Conservation (phyloP, 2,797 vertebrate species). For the Tokudaia muenninki region DNA sequence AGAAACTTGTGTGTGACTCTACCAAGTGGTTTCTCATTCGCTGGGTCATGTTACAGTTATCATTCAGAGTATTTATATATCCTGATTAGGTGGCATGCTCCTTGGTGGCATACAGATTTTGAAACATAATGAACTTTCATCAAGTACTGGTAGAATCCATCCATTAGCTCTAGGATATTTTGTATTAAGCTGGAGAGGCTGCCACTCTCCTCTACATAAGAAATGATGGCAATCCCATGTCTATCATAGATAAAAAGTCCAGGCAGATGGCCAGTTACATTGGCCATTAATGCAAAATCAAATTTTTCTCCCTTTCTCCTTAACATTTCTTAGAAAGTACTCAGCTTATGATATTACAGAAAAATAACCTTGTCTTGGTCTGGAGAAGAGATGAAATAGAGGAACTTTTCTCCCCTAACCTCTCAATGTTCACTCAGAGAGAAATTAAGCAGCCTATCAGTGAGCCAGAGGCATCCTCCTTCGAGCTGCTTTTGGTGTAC, state of each 20-base stretch:
- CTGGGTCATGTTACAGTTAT: neutral
- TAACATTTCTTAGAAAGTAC: constrained; percentile 8
- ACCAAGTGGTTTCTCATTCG: neutral
- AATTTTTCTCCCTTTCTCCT: neutral
- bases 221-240: neutral
- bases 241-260: neutral
- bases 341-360: neutral
- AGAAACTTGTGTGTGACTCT: neutral
- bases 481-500: neutral
- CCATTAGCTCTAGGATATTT: neutral
- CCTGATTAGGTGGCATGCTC: neutral
- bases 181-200: neutral
- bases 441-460: neutral
- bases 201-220: neutral
- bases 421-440: neutral
- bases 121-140: neutral
- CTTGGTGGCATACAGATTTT: neutral
- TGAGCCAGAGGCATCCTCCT: neutral
- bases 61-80: neutral
- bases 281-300: neutral
- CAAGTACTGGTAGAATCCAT: constrained; percentile 17
- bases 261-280: neutral
- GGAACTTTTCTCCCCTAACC: neutral
- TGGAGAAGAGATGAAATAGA: neutral
- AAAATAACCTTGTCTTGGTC: constrained; percentile 11